Evolutionary conservation across 2,113 vertebrate species (phyloP).

Genomic region (Pluvialis apricaria): DNA sequence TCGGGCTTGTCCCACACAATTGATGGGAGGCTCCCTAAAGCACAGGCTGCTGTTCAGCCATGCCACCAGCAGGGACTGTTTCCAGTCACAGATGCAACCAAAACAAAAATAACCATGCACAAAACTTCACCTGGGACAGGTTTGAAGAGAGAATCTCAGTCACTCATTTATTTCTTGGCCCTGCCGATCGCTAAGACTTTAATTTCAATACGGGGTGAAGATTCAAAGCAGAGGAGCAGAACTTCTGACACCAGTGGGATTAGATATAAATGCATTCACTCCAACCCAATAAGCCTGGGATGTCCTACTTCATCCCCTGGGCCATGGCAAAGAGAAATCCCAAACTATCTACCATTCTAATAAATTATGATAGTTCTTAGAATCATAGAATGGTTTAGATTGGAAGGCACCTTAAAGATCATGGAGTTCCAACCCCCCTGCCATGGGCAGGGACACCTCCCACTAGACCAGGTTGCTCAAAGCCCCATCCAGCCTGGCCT

Average conservation of each 20-base stretch:
- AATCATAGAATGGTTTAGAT: too few relatives aligned
- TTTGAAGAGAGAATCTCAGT: not conserved
- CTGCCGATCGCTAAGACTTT: not conserved
- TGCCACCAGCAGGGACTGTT: not conserved
- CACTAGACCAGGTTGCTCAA: too few relatives aligned
- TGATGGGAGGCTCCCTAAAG: not conserved
- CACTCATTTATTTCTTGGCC: not conserved
- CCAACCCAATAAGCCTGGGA: not conserved
- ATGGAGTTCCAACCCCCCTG: too few relatives aligned
- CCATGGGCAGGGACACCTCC: too few relatives aligned
- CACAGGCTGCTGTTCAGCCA: not conserved
- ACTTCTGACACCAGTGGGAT: not conserved
- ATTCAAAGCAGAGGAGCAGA: not conserved
- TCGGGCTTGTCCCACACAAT: not conserved
- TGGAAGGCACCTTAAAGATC: too few relatives aligned
- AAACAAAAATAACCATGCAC: not conserved
- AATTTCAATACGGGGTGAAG: not conserved
- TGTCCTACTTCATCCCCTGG: not conserved
- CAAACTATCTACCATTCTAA: not conserved
- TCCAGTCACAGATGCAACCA: not conserved
- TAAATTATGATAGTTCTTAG: not conserved
- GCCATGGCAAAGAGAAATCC: not conserved
- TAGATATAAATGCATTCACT: not conserved
- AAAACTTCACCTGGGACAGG: not conserved
- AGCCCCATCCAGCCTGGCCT: too few relatives aligned